Base-by-base conservation (phyloP, 2,113 vertebrate species). In the Motacilla tschutschensis region DNA sequence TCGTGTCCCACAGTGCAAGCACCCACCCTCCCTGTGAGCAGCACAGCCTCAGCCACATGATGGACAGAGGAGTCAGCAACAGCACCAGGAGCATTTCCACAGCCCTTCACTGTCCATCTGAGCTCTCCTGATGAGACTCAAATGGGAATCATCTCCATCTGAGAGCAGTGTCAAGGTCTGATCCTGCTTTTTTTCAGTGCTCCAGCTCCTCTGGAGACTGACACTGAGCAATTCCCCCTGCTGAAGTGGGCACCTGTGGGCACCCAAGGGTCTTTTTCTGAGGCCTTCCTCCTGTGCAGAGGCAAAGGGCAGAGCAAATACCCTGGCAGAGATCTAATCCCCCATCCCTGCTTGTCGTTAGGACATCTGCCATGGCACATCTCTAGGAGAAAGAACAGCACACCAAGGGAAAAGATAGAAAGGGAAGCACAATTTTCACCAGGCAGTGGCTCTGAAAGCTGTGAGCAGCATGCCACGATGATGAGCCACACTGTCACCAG, bases 401-500 rank as follows among this genome's bases (percentile, higher is more conserved):
- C 29, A 53, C 21, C 1, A 4, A 74, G 17, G 35, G 46, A 75
- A 57, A 78, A 65, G 22, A 75, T n/a, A 48, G 41, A 85, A 78
- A 35, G 16, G 16, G 50, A 79, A 53, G n/a, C 26, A 24, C 25
- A 58, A 0, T 13, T 84, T 87, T 73, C 55, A 73, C 17, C 26
- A 54, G 48, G 35, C 6, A 41, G 5, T 51, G 57, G 10, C 35
- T 85, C 54, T 67, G 53, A 38, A 70, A 57, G 55, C 55, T 5
- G 4, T 46, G 50, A 79, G 43, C 18, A 46, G 48, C 8, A 9
- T 1, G 10, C 14, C 51, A 74, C 18, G 19, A 54, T 26, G 22
- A n/a, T 0, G 0, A 40, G 31, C 12, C 33, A 33, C 29, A 8
- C 17, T 65, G 62, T 12, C 71, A 57, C 40, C 15, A 2, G 2